A percentile compares a stretch with the other conserved stretches of the same genome.
These are phyloP conservation scores for Cichladusa arquata DNA, from an alignment of 2,113 vertebrate species.

Conservation along the genomic window DNA sequence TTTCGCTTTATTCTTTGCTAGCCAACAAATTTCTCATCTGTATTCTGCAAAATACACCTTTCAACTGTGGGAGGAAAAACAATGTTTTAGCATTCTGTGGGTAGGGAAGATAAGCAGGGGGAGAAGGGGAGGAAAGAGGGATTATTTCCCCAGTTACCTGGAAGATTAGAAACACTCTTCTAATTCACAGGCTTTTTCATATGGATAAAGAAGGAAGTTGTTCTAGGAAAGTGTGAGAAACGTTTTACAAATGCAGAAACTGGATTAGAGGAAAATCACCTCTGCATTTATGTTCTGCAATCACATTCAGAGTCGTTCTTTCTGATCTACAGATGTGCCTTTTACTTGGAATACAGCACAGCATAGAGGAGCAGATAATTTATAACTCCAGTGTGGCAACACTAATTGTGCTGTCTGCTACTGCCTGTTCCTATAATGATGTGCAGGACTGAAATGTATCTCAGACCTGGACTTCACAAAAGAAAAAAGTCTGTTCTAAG, in stretches of 20 bases:
- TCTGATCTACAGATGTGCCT: slow-evolving; percentile 1
- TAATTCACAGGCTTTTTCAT: slow-evolving; percentile 35
- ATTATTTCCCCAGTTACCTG: slow-evolving; percentile 45
- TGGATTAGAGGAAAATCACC: slow-evolving; percentile 21
- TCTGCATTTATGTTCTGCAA: not conserved
- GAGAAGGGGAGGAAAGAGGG: not conserved
- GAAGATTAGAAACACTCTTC: slow-evolving; percentile 46
- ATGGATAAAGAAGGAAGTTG: slow-evolving; percentile 22
- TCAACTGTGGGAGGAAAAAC: slow-evolving; percentile 30
- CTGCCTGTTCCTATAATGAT: not conserved
- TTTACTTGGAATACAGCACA: not conserved
- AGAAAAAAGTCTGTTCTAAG: not conserved
- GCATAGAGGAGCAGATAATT: not conserved
- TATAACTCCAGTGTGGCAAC: not conserved
- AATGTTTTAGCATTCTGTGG: not conserved
- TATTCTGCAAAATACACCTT: slow-evolving; percentile 65
- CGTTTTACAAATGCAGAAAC: slow-evolving; percentile 54
- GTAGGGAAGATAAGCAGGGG: not conserved
- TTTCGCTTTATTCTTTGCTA: slow-evolving; percentile 23
- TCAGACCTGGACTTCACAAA: not conserved
- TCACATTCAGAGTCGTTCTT: slow-evolving; percentile 3
- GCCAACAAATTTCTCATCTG: slow-evolving; percentile 66
- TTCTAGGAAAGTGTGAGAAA: slow-evolving; percentile 43
- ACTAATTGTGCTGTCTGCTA: not conserved
- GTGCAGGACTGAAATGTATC: not conserved